Evolutionary conservation across 2,888 invertebrate species (phyloP).

Genomic region (Melinaea marsaeus): DNA sequence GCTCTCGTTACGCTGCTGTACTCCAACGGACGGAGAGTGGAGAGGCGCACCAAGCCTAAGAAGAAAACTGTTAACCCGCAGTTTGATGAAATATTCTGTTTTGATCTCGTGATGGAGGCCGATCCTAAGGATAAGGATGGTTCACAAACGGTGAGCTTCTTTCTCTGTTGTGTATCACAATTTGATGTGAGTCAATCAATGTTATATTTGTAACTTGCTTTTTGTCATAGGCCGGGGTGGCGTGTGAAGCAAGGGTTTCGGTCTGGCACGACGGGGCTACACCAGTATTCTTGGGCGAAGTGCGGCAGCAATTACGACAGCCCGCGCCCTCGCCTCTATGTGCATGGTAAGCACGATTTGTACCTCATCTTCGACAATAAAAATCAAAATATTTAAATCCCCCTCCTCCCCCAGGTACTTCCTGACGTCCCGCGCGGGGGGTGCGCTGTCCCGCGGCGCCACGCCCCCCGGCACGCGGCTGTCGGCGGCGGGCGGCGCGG

Average conservation of each 20-base stretch:
- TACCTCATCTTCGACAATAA: neutral
- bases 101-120: slow-evolving; percentile 81
- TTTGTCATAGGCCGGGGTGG: slow-evolving; percentile 77
- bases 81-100: slow-evolving; percentile 92
- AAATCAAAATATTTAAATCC: neutral
- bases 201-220: neutral
- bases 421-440: slow-evolving; percentile 76
- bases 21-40: slow-evolving; percentile 87
- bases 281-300: slow-evolving; percentile 92
- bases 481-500: slow-evolving; percentile 72
- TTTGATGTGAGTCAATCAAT: neutral
- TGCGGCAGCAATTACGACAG: slow-evolving; percentile 86
- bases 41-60: slow-evolving; percentile 89
- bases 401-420: slow-evolving; percentile 79
- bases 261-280: slow-evolving; percentile 92
- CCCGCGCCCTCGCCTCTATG: slow-evolving; percentile 67
- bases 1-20: slow-evolving; percentile 88
- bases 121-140: slow-evolving; percentile 74
- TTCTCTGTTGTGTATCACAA: neutral
- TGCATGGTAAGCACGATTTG: slow-evolving; percentile 82
- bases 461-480: slow-evolving; percentile 86
- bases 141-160: slow-evolving; percentile 73
- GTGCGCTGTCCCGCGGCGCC: slow-evolving; percentile 82
- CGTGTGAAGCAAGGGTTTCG: slow-evolving; percentile 88
- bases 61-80: slow-evolving; percentile 94